Evolutionary conservation across 2,113 vertebrate genomes (phyloP).

Genomic region (Indicator indicator): DNA sequence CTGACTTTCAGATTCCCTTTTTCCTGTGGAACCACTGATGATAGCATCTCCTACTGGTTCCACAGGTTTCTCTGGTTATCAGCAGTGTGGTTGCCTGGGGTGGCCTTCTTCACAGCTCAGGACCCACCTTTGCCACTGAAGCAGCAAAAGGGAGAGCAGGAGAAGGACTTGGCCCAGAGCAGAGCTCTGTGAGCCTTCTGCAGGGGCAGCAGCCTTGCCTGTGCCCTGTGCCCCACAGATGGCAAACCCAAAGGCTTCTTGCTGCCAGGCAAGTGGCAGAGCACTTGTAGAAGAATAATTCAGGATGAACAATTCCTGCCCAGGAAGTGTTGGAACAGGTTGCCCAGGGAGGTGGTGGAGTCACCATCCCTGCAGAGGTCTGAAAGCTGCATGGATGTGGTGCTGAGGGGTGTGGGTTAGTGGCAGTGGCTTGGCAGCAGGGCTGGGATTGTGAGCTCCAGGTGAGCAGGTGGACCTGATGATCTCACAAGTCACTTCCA

Average conservation of each 20-base stretch:
- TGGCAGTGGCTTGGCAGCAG: no score
- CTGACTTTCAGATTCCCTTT: not conserved
- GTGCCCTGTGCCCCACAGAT: not conserved
- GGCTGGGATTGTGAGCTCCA: no score
- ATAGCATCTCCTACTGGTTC: not conserved
- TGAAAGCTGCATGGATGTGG: no score
- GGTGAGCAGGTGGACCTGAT: no score
- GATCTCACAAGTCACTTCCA: no score
- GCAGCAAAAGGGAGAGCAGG: not conserved
- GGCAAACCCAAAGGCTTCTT: not conserved
- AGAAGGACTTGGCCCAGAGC: not conserved
- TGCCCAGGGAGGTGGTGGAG: no score
- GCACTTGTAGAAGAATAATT: not conserved
- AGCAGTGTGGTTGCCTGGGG: not conserved
- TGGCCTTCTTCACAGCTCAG: not conserved
- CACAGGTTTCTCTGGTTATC: constrained; percentile 3
- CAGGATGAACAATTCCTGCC: not conserved
- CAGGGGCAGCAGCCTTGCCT: not conserved
- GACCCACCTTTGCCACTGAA: not conserved
- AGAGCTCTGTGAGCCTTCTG: not conserved
- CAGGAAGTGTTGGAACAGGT: no score
- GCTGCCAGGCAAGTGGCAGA: not conserved
- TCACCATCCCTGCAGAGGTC: no score
- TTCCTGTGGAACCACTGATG: not conserved
- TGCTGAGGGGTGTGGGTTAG: no score